Conservation (phyloP, 92 coral and sea anemone species). For the Micromussa lordhowensis region DNA sequence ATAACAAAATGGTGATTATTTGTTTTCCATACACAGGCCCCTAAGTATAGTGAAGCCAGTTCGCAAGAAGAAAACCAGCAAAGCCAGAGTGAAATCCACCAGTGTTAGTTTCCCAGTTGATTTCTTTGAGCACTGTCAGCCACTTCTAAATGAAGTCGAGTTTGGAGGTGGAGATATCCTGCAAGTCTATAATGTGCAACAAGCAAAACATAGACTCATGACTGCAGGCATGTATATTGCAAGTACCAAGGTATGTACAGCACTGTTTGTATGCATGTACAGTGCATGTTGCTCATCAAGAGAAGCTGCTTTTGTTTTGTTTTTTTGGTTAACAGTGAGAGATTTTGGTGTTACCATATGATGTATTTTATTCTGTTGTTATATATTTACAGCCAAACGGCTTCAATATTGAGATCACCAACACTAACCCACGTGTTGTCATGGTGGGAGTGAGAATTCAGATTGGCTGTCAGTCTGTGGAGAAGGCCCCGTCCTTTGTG, state of each 20-base stretch:
- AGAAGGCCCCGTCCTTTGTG: constrained; percentile 91
- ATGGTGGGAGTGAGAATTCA: constrained; percentile 92
- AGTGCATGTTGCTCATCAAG: not conserved
- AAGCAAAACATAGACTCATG: constrained; percentile 92
- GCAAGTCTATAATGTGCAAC: constrained; percentile 97
- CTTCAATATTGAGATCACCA: constrained; percentile 90
- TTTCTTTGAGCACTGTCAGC: constrained; percentile 98
- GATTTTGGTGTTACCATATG: not conserved
- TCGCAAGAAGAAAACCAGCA: constrained; percentile 84
- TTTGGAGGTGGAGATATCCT: constrained; percentile 94
- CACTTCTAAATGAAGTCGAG: constrained; percentile 84
- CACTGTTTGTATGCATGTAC: not conserved
- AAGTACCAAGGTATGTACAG: constrained; percentile 84
- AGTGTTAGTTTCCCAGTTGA: constrained; percentile 90
- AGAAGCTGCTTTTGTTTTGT: not conserved
- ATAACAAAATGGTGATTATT: not conserved
- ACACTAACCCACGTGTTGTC: constrained; percentile 91
- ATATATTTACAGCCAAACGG: constrained; percentile 82
- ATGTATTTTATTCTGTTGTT: no score
- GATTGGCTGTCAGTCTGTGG: constrained; percentile 94
- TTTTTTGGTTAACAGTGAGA: no score
- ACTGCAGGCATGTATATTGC: constrained; percentile 99
- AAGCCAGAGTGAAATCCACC: constrained; percentile 83
- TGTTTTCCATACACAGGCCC: constrained; percentile 66
- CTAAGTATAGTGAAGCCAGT: constrained; percentile 86